phyloP scores from a whole-genome alignment of 2,113 vertebrate species.

The Neodon shergylaensis region DNA sequence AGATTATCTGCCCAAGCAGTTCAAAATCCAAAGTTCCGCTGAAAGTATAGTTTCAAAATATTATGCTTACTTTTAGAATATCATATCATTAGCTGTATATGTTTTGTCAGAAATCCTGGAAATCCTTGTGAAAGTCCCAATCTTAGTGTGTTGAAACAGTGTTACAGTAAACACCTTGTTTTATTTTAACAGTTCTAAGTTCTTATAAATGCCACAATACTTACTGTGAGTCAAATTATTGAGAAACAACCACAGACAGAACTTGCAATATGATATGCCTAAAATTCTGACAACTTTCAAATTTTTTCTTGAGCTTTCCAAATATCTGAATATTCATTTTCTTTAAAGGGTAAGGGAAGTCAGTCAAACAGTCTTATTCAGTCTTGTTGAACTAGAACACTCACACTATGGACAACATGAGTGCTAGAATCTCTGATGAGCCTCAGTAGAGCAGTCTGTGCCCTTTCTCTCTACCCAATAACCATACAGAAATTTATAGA shows the following conservation, averaged over 20 bases:
- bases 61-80: not conserved
- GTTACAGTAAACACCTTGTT: not conserved
- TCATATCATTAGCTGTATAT: not conserved
- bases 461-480: not conserved
- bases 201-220: not conserved
- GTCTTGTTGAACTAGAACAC: not conserved
- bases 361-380: not conserved
- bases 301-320: not conserved
- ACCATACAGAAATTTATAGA: not conserved
- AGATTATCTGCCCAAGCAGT: not conserved
- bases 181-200: not conserved
- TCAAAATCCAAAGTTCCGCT: not conserved
- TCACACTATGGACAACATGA: not conserved
- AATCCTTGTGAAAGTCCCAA: not conserved
- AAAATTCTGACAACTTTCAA: not conserved
- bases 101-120: not conserved
- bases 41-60: not conserved
- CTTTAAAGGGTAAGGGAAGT: not conserved
- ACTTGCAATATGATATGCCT: not conserved
- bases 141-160: not conserved
- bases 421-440: not conserved
- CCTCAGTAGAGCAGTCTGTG: fast-evolving
- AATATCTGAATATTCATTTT: not conserved
- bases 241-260: not conserved
- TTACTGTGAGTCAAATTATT: not conserved